These are phyloP conservation scores for Pheosia gnoma DNA, from an alignment of 2,888 invertebrate species.

Conservation along the genomic window DNA sequence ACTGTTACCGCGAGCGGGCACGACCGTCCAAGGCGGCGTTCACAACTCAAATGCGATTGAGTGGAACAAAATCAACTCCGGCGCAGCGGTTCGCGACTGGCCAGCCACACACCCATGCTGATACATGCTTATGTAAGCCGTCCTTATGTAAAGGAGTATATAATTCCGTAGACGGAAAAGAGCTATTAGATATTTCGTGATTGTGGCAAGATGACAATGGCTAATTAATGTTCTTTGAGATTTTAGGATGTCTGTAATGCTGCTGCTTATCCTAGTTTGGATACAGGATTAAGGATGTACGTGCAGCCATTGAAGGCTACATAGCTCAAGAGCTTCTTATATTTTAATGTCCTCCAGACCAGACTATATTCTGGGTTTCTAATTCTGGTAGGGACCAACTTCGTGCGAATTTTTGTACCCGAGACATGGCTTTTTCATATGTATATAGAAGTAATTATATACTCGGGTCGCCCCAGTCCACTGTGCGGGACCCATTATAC, in stretches of 20 bases:
- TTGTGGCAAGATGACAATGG: constrained; percentile 47
- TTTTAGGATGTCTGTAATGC: constrained; percentile 37
- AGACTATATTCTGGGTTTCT: no score
- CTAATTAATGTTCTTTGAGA: constrained; percentile 38
- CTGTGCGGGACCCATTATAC: no score
- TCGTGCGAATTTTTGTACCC: no score
- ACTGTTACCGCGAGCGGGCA: constrained; percentile 41
- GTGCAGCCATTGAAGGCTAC: not conserved
- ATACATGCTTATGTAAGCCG: constrained; percentile 58
- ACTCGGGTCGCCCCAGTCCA: no score
- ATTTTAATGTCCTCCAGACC: no score
- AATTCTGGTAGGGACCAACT: no score
- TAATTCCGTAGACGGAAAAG: constrained; percentile 71
- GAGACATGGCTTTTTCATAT: no score
- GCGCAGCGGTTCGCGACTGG: constrained; percentile 66
- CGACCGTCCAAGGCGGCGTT: constrained; percentile 58
- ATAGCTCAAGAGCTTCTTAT: not conserved
- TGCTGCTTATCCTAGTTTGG: constrained; percentile 8
- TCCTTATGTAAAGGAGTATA: constrained; percentile 69
- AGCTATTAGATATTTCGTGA: constrained; percentile 62
- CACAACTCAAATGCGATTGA: constrained; percentile 77
- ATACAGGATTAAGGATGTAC: not conserved
- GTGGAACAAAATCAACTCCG: constrained; percentile 75
- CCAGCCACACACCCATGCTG: constrained; percentile 39
- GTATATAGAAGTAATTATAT: no score